phyloP scores from a whole-genome alignment of 2,888 invertebrate genomes.

The Brachyopa scutellaris region DNA sequence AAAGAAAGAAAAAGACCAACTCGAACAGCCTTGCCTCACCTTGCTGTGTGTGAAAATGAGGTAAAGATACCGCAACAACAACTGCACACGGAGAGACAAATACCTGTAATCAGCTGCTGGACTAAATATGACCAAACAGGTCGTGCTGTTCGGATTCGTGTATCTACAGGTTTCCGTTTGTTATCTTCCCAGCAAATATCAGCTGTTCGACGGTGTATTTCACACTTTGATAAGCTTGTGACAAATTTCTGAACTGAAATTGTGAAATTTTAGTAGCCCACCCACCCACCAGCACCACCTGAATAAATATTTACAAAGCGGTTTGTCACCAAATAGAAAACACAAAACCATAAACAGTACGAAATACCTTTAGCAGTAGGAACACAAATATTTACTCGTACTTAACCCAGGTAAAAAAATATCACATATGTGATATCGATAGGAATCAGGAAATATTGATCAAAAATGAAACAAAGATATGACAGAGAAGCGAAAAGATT shows the following conservation, averaged over 20 bases:
- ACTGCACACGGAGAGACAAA: slow-evolving; percentile 36
- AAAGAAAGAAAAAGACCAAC: slow-evolving; percentile 14
- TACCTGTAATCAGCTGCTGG: slow-evolving; percentile 73
- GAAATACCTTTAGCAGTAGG: background rate
- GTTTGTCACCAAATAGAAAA: slow-evolving; percentile 9
- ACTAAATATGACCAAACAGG: slow-evolving; percentile 68
- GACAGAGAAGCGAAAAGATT: slow-evolving; percentile 1
- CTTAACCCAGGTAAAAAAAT: slow-evolving; percentile 24
- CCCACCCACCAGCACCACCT: no score
- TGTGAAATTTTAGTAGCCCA: slow-evolving; percentile 2
- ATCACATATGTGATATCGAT: slow-evolving; percentile 1
- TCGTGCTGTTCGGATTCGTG: slow-evolving; percentile 42
- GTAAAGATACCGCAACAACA: slow-evolving; percentile 37
- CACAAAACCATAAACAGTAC: slow-evolving; percentile 15
- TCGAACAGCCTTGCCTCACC: slow-evolving; percentile 71
- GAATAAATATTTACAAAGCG: slow-evolving; percentile 30
- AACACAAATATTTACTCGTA: slow-evolving; percentile 46
- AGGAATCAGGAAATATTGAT: slow-evolving; percentile 48
- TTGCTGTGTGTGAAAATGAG: slow-evolving; percentile 52
- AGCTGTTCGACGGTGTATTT: slow-evolving; percentile 55
- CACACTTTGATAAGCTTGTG: slow-evolving; percentile 8
- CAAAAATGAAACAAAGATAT: slow-evolving; percentile 23
- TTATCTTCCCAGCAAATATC: slow-evolving; percentile 41
- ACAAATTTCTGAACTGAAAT: slow-evolving; percentile 12
- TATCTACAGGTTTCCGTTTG: slow-evolving; percentile 42